These are phyloP conservation scores for Oegoconia quadripuncta DNA, from an alignment of 2,888 invertebrate genomes.

Conservation along the genomic window DNA sequence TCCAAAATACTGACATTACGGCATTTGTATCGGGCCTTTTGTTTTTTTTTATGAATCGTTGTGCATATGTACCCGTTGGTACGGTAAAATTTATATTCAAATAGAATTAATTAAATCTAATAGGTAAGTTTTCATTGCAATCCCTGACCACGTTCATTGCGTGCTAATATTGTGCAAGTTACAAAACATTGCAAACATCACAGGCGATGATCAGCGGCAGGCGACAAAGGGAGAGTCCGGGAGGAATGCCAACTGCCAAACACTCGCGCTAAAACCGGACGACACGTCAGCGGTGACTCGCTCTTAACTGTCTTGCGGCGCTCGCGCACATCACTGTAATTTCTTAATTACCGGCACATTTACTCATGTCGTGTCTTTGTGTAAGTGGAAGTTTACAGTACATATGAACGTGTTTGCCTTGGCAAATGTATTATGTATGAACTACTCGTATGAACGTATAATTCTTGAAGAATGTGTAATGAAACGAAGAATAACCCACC, in stretches of 20 bases:
- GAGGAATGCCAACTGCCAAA: slow-evolving; percentile 51
- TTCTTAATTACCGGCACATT: slow-evolving; percentile 37
- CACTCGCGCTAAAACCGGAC: slow-evolving; percentile 60
- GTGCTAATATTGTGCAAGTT: not conserved
- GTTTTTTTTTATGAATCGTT: too few relatives aligned
- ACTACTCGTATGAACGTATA: too few relatives aligned
- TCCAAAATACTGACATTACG: too few relatives aligned
- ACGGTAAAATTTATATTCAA: too few relatives aligned
- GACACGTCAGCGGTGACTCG: slow-evolving; percentile 51
- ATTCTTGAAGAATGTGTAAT: too few relatives aligned
- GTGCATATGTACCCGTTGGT: too few relatives aligned
- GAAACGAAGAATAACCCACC: too few relatives aligned
- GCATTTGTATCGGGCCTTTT: too few relatives aligned
- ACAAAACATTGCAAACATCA: not conserved
- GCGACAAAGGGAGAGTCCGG: slow-evolving; percentile 57
- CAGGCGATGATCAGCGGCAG: slow-evolving; percentile 20
- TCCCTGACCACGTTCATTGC: slow-evolving; percentile 2
- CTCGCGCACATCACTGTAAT: slow-evolving; percentile 25
- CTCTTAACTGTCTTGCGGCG: slow-evolving; percentile 20
- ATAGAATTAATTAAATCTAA: too few relatives aligned
- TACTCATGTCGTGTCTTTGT: slow-evolving; percentile 28
- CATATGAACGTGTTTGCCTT: not conserved
- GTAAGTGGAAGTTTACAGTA: slow-evolving; percentile 4
- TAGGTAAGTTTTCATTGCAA: too few relatives aligned
- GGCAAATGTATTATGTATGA: too few relatives aligned